Percentiles rank a stretch among this genome's conserved stretches.
Evolutionary conservation across 1,140 invertebrate species (phyloP).

Genomic region (Drosophila novamexicana): DNA sequence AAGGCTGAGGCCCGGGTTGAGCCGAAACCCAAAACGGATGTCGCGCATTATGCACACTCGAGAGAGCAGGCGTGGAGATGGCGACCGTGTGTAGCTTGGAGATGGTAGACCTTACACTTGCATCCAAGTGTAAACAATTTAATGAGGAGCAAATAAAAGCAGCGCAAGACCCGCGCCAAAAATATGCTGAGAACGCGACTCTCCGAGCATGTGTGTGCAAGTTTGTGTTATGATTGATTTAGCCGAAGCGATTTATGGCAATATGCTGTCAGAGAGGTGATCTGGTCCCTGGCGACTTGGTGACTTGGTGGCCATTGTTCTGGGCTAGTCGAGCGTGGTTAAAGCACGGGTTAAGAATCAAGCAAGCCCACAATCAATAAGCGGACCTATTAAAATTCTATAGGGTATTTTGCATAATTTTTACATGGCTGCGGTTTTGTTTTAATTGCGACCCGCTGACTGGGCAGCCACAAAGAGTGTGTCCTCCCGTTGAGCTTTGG

Average conservation of each 20-base stretch:
- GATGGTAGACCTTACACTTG: slow-evolving; percentile 54
- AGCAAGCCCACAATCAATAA: slow-evolving; percentile 19
- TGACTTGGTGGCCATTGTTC: slow-evolving; percentile 49
- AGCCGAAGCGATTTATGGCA: slow-evolving; percentile 33
- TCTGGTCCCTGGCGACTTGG: too few relatives aligned
- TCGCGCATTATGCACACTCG: slow-evolving; percentile 82
- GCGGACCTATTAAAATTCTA: not conserved
- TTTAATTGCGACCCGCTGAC: slow-evolving; percentile 80
- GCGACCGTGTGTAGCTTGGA: slow-evolving; percentile 1
- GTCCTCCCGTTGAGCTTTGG: slow-evolving; percentile 71
- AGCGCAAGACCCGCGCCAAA: slow-evolving; percentile 74
- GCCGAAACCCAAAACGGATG: slow-evolving; percentile 67
- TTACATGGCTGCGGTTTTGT: slow-evolving; percentile 56
- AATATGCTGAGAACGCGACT: slow-evolving; percentile 12
- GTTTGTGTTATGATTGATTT: slow-evolving; percentile 68
- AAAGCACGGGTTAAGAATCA: slow-evolving; percentile 67
- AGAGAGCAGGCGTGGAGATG: slow-evolving; percentile 59
- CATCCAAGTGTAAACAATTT: slow-evolving; percentile 77
- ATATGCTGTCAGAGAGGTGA: slow-evolving; percentile 67
- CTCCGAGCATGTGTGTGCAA: not conserved
- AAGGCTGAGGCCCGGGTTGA: slow-evolving; percentile 3
- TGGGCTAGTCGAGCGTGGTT: slow-evolving; percentile 55
- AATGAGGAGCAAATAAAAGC: slow-evolving; percentile 69
- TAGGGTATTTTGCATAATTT: slow-evolving; percentile 39
- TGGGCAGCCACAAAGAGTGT: slow-evolving; percentile 56